Conservation (phyloP, 64 coral and sea anemone genomes). For the Orbicella faveolata region DNA sequence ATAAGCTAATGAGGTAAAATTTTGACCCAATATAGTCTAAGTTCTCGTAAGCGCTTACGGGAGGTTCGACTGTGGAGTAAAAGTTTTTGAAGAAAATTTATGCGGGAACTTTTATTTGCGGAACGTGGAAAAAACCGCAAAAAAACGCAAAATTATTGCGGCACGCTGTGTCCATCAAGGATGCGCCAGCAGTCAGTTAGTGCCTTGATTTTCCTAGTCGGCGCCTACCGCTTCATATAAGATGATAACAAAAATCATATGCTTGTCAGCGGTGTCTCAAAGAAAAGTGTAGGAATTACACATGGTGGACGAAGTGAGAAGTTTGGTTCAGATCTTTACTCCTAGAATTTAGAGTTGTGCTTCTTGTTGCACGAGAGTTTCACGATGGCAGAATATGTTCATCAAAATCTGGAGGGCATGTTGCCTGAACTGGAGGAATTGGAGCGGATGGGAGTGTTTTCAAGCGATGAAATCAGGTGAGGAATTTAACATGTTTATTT, state of each 20-base stretch:
- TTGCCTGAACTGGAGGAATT: slow-evolving; percentile 95
- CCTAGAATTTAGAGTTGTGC: neutral
- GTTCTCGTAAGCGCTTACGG: too few species aligned
- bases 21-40: too few species aligned
- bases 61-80: too few species aligned
- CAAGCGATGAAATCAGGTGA: slow-evolving; percentile 89
- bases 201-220: neutral
- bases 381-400: slow-evolving; percentile 94
- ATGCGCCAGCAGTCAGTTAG: neutral
- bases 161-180: neutral
- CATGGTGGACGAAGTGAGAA: neutral
- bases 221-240: neutral
- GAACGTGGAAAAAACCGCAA: too few species aligned
- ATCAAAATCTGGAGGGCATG: slow-evolving; percentile 92
- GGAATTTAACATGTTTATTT: neutral
- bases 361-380: neutral
- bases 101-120: too few species aligned
- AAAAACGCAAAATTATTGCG: too few species aligned
- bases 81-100: too few species aligned
- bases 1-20: too few species aligned
- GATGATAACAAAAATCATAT: neutral
- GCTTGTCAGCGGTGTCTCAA: neutral
- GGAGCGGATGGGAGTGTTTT: slow-evolving; percentile 82
- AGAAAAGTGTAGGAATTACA: neutral
- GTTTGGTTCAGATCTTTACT: neutral